phyloP scores from a whole-genome alignment of 23 tunicate species.

The Aplidium turbinatum region DNA sequence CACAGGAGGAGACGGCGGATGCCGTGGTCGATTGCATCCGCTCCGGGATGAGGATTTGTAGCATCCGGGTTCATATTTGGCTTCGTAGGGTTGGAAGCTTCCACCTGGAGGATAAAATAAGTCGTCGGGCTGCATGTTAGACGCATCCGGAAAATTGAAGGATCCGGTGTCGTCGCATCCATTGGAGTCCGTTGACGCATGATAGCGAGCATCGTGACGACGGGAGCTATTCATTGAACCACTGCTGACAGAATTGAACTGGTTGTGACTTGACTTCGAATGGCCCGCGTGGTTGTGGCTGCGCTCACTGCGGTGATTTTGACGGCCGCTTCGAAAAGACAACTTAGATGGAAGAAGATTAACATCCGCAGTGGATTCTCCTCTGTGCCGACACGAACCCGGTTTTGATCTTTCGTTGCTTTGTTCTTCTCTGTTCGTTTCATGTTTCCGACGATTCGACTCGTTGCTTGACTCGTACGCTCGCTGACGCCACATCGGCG shows the following conservation, averaged over 20 bases:
- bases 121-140: slow-evolving; percentile 56
- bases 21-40: slow-evolving; percentile 37
- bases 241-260: slow-evolving; percentile 41
- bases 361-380: slow-evolving; percentile 20
- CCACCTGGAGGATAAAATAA: slow-evolving; percentile 69
- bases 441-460: not conserved
- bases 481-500: slow-evolving; percentile 75
- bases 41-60: slow-evolving; percentile 59
- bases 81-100: slow-evolving; percentile 66
- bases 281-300: not conserved
- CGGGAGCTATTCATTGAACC: slow-evolving; percentile 51
- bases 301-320: slow-evolving; percentile 18
- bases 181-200: slow-evolving; percentile 26
- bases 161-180: slow-evolving; percentile 32
- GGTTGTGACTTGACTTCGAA: slow-evolving; percentile 14
- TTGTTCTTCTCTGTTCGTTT: not conserved
- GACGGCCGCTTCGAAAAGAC: slow-evolving; percentile 32
- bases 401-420: slow-evolving; percentile 6
- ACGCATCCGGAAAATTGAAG: slow-evolving; percentile 47
- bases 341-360: slow-evolving; percentile 51
- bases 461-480: slow-evolving; percentile 3
- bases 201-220: slow-evolving; percentile 6
- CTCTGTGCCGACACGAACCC: slow-evolving; percentile 25
- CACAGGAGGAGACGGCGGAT: slow-evolving; percentile 64
- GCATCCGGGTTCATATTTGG: slow-evolving; percentile 77